Base-by-base conservation (phyloP, 2,888 invertebrate genomes). In the Lasioglossum pauxillum region DNA sequence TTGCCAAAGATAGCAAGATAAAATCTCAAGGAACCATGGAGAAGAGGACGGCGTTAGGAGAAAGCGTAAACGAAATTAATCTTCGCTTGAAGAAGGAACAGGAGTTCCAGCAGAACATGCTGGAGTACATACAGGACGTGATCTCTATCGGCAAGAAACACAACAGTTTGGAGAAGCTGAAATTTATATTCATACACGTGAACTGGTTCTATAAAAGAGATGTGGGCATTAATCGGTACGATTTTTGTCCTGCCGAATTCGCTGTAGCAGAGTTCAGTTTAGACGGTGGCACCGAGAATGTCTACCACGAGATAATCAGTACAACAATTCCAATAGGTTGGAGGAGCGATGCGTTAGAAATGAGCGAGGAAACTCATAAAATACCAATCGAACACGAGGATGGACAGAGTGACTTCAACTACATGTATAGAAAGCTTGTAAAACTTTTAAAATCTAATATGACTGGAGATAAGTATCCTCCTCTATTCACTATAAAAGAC, bases 241-340 rank as follows among this genome's bases (percentile, higher is more conserved):
- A 89, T 27, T 96, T 95, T 89, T 93, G 95, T 27, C 96, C 96
- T 0, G 96, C 96, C 0, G 96, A 96, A 92, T 94, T 96, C 69
- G 95, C 96, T 0, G 86, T 96, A 0, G 94, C 94, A 23, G 94
- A 95, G 87, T 96, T 95, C 89, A 95, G 95, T 0, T 86, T 96
- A 0, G 89, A 94, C 71, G 89, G 95, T 3, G 96, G 96, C 0
- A 91, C 96, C 0, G 91, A 86, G 10, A 87, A 92, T 7, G 75
- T 91, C 7, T 94, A 92, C 67, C 95, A 96, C 71, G 91, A 95
- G 1, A 94, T 96, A 12, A 92, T 96, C 0, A 95, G 95, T 91
- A 94, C 90, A 80, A 92, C 85, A 85, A 94, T 95, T 41, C 94
- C 94, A 38, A 78, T 95, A 76, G 96, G 96, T 0, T 96, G 95